Base-by-base conservation (phyloP, 2,797 vertebrate genomes). In the Catharus ustulatus region DNA sequence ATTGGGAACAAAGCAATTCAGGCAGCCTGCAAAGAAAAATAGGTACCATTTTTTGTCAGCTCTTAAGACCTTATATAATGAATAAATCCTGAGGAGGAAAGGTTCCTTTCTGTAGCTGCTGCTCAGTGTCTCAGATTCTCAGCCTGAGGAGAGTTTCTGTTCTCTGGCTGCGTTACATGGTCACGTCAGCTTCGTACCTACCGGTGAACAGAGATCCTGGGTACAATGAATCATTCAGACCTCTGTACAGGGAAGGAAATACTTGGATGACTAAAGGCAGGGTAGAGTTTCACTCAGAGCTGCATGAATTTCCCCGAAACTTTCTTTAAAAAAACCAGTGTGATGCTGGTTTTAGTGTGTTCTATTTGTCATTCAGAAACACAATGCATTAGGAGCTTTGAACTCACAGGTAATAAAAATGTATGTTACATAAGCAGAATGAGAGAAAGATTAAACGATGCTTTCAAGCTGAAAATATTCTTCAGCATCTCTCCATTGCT, bases 161-260 rank as follows among this genome's bases (percentile, higher is more conserved):
- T 97, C 95, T 76, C 79, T 97, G 96, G 92, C 94, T 91, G 85
- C 2, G 17, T 81, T 92, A 57, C 77, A 71, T 30, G 96, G 95
- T 97, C 95, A 95, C 79, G 86, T 97, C 95, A 97, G 96, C 90
- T 94, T 96, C 75, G 93, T 96, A 94, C 90, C 91, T 93, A 92
- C 90, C 2, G 0, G 73, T 69, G 93, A 97, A 89, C 62, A 81
- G 90, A 93, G 97, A 87, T 93, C 74, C 82, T 45, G 84, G 91
- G 96, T 84, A 98, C 97, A 98, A 97, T 98, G 98, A 98, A 90
- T 98, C 97, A 98, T 98, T 98, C 97, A 98, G 89, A 36, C 43
- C 54, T 68, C 89, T 64, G 74, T 62, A 84, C 84, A 93, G 95
- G 95, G 97, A 98, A 97, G 97, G 97, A 98, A 98, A 97, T 95